Conservation (phyloP, 2,797 vertebrate species). For the Botia kubotai region DNA sequence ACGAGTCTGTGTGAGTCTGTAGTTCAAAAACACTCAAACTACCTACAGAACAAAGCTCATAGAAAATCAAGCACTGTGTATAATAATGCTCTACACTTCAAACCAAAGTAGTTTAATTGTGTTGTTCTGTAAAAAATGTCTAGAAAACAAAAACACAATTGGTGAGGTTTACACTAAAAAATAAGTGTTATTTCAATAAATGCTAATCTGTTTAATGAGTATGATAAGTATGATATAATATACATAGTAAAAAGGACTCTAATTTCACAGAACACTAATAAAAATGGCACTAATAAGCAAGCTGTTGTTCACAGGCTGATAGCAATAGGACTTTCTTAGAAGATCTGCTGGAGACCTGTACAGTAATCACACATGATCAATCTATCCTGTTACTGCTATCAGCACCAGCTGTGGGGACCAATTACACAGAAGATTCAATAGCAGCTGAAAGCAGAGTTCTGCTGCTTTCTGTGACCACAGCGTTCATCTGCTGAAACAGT, state of each 20-base stretch:
- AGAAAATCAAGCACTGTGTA: not conserved
- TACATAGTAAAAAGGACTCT: too few species aligned
- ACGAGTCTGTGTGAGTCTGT: not conserved
- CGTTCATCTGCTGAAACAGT: slow-evolving; percentile 35
- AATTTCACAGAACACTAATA: not conserved
- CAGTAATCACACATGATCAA: slow-evolving; percentile 24
- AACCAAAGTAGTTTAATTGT: too few species aligned
- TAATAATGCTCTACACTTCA: not conserved
- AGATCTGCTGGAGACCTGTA: not conserved
- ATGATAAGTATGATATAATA: too few species aligned
- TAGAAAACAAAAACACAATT: too few species aligned
- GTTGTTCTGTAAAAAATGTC: too few species aligned
- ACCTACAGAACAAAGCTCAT: not conserved
- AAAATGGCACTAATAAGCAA: not conserved
- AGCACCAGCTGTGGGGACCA: slow-evolving; percentile 38
- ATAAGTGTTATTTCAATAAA: too few species aligned
- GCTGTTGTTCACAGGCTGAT: not conserved
- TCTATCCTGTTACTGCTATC: slow-evolving; percentile 32
- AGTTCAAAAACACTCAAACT: not conserved
- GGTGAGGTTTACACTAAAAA: too few species aligned
- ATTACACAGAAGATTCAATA: slow-evolving; percentile 44
- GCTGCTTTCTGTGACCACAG: slow-evolving; percentile 14
- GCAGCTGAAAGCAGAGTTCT: not conserved
- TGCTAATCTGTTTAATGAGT: too few species aligned
- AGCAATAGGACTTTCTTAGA: not conserved